phyloP scores from a whole-genome alignment of 1,140 invertebrate genomes.

The Drosophila melanica region DNA sequence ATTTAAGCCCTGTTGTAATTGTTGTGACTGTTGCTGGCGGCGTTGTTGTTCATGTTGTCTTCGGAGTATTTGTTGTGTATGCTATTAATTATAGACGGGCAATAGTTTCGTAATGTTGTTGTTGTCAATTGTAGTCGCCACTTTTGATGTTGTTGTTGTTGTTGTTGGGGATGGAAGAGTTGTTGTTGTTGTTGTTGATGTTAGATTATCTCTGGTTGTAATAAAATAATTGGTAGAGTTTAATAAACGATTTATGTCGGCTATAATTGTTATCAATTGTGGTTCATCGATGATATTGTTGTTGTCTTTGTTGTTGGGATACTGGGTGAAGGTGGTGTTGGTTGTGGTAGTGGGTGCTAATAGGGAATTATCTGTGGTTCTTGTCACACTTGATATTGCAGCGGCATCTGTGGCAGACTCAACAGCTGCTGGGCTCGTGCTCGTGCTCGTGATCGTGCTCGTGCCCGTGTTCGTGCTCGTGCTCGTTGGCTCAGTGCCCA shows the following conservation, averaged over 20 bases:
- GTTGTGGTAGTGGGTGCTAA: slow-evolving; percentile 43
- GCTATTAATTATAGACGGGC: slow-evolving; percentile 62
- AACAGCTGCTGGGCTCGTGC: slow-evolving; percentile 4
- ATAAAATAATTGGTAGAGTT: slow-evolving; percentile 84
- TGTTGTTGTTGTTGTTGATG: slow-evolving; percentile 58
- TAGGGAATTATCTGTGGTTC: slow-evolving; percentile 38
- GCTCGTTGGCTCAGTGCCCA: slow-evolving; percentile 49
- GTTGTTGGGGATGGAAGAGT: slow-evolving; percentile 44
- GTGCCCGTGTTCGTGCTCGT: slow-evolving; percentile 10
- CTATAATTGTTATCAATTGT: slow-evolving; percentile 75
- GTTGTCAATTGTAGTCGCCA: slow-evolving; percentile 50
- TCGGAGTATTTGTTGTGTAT: slow-evolving; percentile 23
- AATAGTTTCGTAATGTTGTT: slow-evolving; percentile 70
- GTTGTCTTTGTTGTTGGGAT: slow-evolving; percentile 36
- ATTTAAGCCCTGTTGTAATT: slow-evolving; percentile 15
- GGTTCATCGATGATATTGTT: slow-evolving; percentile 70
- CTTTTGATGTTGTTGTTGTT: slow-evolving; percentile 50
- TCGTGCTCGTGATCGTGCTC: slow-evolving; percentile 23
- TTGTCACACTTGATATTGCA: slow-evolving; percentile 32
- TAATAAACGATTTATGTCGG: slow-evolving; percentile 83
- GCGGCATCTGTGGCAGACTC: slow-evolving; percentile 28
- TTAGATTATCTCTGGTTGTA: slow-evolving; percentile 83
- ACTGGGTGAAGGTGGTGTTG: slow-evolving; percentile 31
- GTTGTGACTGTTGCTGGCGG: slow-evolving; percentile 22
- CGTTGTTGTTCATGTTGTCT: slow-evolving; percentile 23